phyloP scores from a whole-genome alignment of 2,113 vertebrate species.

The Hipposideros armiger region DNA sequence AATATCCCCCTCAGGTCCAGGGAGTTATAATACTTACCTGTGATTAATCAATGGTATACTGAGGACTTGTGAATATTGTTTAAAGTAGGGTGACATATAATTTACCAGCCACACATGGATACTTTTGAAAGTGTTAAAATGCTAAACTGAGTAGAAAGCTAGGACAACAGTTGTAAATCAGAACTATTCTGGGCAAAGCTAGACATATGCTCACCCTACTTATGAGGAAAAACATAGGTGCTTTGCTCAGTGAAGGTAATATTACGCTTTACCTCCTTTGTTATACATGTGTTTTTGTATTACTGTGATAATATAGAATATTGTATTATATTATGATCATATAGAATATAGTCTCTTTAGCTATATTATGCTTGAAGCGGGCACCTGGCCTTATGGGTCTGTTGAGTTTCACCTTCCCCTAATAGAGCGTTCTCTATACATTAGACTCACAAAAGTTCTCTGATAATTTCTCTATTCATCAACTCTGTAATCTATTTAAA shows the following conservation, averaged over 20 bases:
- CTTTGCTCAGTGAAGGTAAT: background rate
- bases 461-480: conserved; percentile 56
- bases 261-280: background rate
- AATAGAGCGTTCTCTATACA: background rate
- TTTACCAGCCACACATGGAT: background rate
- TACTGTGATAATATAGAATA: background rate
- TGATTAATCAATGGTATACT: background rate
- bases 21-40: background rate
- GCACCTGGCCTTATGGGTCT: background rate
- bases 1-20: background rate
- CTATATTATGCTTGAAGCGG: background rate
- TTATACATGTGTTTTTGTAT: background rate
- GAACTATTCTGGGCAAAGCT: background rate
- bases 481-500: conserved; percentile 58
- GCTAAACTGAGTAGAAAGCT: background rate
- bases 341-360: background rate
- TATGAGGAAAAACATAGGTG: background rate
- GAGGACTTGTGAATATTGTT: background rate
- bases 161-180: background rate
- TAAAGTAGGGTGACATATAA: background rate
- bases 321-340: background rate
- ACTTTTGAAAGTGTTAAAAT: background rate
- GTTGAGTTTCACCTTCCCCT: background rate
- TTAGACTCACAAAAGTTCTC: conserved; percentile 35
- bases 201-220: background rate